Conservation (phyloP, 2,888 invertebrate genomes). For the Actias luna region DNA sequence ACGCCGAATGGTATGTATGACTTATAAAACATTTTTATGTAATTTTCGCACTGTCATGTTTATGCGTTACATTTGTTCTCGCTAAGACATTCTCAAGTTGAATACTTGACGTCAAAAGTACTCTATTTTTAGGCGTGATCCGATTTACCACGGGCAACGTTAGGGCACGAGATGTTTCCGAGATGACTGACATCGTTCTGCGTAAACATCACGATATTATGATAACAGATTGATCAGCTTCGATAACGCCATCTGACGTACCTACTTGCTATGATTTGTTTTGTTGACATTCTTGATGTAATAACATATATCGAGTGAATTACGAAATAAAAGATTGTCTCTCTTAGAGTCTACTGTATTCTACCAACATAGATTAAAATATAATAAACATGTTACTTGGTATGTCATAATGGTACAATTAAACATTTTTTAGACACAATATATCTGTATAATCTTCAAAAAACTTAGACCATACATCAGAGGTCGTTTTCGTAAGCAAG, state of each 20-base stretch:
- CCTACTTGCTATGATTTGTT: background rate
- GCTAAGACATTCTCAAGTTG: background rate
- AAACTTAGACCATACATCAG: too few relatives aligned
- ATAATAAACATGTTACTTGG: background rate
- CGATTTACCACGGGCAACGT: background rate
- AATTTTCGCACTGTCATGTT: background rate
- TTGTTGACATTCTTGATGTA: constrained; percentile 5
- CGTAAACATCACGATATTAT: constrained; percentile 3
- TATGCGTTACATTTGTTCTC: background rate
- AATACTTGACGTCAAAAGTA: background rate
- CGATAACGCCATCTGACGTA: constrained; percentile 6
- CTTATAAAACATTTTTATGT: too few relatives aligned
- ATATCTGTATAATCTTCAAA: too few relatives aligned
- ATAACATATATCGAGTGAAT: background rate
- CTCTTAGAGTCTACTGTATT: too few relatives aligned
- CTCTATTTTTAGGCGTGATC: background rate
- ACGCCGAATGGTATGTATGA: too few relatives aligned
- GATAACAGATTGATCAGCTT: background rate
- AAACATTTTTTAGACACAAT: too few relatives aligned
- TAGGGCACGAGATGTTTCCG: background rate
- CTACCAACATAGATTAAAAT: background rate
- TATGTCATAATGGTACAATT: too few relatives aligned
- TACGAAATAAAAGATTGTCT: background rate
- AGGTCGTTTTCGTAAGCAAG: too few relatives aligned
- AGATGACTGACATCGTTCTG: constrained; percentile 7